These are phyloP conservation scores for Orchesella cincta DNA, from an alignment of 1,140 invertebrate species.

Conservation along the genomic window DNA sequence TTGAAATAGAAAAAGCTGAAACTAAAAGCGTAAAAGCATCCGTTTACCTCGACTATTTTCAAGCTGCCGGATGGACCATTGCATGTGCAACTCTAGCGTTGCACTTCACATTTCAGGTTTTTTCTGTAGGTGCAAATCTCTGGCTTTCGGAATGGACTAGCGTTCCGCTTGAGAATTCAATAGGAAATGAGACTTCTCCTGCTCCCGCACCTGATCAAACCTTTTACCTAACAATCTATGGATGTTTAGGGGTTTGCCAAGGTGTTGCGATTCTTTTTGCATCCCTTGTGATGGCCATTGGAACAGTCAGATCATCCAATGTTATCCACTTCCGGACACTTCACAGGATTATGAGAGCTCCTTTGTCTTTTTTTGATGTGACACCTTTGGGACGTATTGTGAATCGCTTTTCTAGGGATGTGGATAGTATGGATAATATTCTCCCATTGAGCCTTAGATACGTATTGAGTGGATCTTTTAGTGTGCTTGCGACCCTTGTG, in stretches of 20 bases:
- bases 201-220: conserved; percentile 49
- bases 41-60: conserved; percentile 46
- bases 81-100: conserved; percentile 54
- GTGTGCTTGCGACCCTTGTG: conserved; percentile 78
- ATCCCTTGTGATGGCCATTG: background rate
- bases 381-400: conserved; percentile 59
- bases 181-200: background rate
- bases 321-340: conserved; percentile 52
- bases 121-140: conserved; percentile 60
- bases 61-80: conserved; percentile 49
- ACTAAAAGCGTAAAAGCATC: conserved; percentile 56
- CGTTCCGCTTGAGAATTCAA: background rate
- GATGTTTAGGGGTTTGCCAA: conserved; percentile 55
- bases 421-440: conserved; percentile 67
- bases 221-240: conserved; percentile 56
- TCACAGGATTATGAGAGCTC: conserved; percentile 53
- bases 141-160: conserved; percentile 63
- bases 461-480: conserved; percentile 13
- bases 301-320: conserved; percentile 37
- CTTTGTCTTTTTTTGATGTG: conserved; percentile 59
- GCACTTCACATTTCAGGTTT: conserved; percentile 53
- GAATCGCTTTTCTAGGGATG: conserved; percentile 72
- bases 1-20: conserved; percentile 57
- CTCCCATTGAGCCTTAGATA: conserved; percentile 56
- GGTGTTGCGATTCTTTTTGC: conserved; percentile 43